A percentile compares a stretch with the other conserved stretches of the same genome.
phyloP scores from a whole-genome alignment of 2,888 invertebrate species.

The Creontiades dilutus region DNA sequence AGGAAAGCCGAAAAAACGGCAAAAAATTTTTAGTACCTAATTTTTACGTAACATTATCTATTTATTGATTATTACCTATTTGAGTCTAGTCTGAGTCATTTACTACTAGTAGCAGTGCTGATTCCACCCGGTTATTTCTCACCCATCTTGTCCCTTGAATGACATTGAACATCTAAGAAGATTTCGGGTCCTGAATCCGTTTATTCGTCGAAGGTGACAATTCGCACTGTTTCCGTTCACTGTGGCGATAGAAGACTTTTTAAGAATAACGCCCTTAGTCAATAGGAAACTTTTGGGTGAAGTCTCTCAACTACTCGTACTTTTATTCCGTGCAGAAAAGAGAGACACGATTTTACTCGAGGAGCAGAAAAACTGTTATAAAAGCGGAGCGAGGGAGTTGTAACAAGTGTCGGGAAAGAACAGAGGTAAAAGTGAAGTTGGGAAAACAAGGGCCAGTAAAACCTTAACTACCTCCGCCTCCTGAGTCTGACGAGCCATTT shows the following conservation, averaged over 20 bases:
- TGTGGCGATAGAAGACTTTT: neutral
- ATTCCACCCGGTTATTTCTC: neutral
- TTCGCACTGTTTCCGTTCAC: neutral
- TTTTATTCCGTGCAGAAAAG: neutral
- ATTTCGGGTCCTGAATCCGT: neutral
- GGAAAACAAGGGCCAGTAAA: neutral
- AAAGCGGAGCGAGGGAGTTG: neutral
- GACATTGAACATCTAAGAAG: neutral
- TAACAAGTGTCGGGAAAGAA: neutral
- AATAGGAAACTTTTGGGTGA: neutral
- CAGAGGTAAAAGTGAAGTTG: neutral
- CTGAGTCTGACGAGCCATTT: neutral
- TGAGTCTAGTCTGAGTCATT: too few relatives aligned
- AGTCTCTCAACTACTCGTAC: neutral
- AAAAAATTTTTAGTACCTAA: too few relatives aligned
- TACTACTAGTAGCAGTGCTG: too few relatives aligned
- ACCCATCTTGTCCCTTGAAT: neutral
- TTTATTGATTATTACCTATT: too few relatives aligned
- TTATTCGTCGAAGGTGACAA: neutral
- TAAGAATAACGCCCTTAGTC: neutral
- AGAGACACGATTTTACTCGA: neutral
- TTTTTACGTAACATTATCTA: too few relatives aligned
- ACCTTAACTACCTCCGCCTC: slow-evolving; percentile 6
- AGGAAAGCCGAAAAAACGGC: too few relatives aligned
- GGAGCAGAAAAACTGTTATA: neutral